Evolutionary conservation across 2,888 invertebrate species (phyloP).

Genomic region (Sthenelais limicola): DNA sequence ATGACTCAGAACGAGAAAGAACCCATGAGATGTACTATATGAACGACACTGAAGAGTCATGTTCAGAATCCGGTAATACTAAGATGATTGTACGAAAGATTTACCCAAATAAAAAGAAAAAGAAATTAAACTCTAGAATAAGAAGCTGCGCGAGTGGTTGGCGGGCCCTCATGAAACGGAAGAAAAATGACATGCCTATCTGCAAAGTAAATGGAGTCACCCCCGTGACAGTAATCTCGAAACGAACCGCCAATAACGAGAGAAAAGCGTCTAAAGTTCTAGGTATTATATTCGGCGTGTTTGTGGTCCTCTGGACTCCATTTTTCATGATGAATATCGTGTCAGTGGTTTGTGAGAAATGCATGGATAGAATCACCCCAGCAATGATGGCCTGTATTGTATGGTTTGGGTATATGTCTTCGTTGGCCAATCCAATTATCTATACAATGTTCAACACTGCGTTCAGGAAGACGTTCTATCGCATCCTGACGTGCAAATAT

Average conservation of each 20-base stretch:
- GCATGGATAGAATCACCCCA: conserved; percentile 58
- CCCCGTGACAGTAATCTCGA: conserved; percentile 45
- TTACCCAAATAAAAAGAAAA: conserved; percentile 5
- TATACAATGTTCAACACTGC: conserved; percentile 72
- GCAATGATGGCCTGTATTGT: conserved; percentile 65
- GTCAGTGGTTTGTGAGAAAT: conserved; percentile 61
- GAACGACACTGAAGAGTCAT: conserved; percentile 22
- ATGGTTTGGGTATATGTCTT: conserved; percentile 71
- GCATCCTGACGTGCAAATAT: conserved; percentile 62
- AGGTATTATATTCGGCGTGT: conserved; percentile 70
- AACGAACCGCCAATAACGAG: conserved; percentile 60
- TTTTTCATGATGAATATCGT: conserved; percentile 69
- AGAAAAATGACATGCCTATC: neutral
- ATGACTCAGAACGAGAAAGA: conserved; percentile 21
- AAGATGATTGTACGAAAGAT: neutral
- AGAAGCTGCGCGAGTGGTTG: conserved; percentile 4
- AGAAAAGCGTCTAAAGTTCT: conserved; percentile 71
- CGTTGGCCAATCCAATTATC: conserved; percentile 71
- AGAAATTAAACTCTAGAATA: neutral
- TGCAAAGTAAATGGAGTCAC: conserved; percentile 26
- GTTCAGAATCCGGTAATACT: conserved; percentile 19
- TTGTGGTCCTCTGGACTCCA: conserved; percentile 71
- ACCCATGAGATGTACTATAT: conserved; percentile 9
- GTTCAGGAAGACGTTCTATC: conserved; percentile 67
- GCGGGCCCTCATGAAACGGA: neutral